phyloP scores from a whole-genome alignment of 2,797 vertebrate genomes.

The Austrolebias charrua region DNA sequence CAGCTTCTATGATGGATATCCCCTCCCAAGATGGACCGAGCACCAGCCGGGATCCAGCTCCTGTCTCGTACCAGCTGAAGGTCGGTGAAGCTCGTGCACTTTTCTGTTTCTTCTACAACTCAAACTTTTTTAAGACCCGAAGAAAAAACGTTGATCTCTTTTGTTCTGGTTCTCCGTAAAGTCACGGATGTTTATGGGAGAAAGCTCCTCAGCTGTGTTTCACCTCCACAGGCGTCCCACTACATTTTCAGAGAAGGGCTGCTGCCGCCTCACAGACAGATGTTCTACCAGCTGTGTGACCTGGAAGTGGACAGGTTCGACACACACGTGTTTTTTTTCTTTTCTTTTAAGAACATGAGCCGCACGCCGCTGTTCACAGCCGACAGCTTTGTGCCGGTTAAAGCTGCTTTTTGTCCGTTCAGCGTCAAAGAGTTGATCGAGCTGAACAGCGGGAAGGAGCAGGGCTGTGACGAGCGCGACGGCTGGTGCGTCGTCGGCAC shows the following conservation, averaged over 20 bases:
- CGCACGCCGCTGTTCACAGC: too few species aligned
- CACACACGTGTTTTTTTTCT: not conserved
- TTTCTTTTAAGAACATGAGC: too few species aligned
- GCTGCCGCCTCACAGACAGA: constrained; percentile 94
- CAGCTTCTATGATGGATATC: constrained; percentile 85
- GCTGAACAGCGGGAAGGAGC: constrained; percentile 80
- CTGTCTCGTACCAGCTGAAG: constrained; percentile 88
- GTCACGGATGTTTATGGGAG: too few species aligned
- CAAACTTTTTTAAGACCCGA: too few species aligned
- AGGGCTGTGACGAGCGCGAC: constrained; percentile 87
- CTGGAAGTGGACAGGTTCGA: constrained; percentile 88
- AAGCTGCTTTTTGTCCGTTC: constrained; percentile 6
- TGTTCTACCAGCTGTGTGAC: constrained; percentile 99
- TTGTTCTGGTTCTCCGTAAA: too few species aligned
- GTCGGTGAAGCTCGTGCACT: constrained; percentile 62
- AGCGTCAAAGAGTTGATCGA: constrained; percentile 86
- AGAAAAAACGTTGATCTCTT: too few species aligned
- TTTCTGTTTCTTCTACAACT: not conserved
- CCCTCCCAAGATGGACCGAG: constrained; percentile 76
- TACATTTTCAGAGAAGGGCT: constrained; percentile 92
- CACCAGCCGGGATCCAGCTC: constrained; percentile 63
- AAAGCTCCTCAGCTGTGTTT: not conserved
- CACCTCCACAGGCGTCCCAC: constrained; percentile 82
- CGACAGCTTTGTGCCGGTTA: not conserved
- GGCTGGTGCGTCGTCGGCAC: constrained; percentile 95